Evolutionary conservation across 2,888 invertebrate species (phyloP).

Genomic region (Caprella mutica): DNA sequence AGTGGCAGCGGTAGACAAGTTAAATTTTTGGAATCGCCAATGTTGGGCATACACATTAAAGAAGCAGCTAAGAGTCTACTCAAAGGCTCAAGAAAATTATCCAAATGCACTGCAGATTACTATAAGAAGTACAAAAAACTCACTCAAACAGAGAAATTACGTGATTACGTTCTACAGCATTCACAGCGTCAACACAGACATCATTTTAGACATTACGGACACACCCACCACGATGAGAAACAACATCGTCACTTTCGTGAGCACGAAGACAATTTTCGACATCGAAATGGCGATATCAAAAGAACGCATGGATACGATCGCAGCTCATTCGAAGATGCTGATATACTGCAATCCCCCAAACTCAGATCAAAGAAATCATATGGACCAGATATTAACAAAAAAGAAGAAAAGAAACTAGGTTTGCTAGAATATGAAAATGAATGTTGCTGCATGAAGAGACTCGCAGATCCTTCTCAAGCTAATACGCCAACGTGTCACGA

Average conservation of each 20-base stretch:
- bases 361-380: too few relatives aligned
- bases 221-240: neutral
- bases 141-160: slow-evolving; percentile 1
- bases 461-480: neutral
- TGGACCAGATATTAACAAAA: too few relatives aligned
- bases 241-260: too few relatives aligned
- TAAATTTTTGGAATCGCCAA: slow-evolving; percentile 6
- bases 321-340: too few relatives aligned
- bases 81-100: slow-evolving; percentile 6
- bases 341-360: too few relatives aligned
- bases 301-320: too few relatives aligned
- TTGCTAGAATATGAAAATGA: too few relatives aligned
- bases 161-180: slow-evolving; percentile 1
- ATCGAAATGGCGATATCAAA: too few relatives aligned
- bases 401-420: too few relatives aligned
- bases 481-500: neutral
- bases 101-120: slow-evolving; percentile 4
- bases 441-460: neutral
- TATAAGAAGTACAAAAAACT: slow-evolving; percentile 2
- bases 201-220: neutral
- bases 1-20: neutral
- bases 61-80: slow-evolving; percentile 9
- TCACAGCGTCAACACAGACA: slow-evolving; percentile 1
- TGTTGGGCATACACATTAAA: slow-evolving; percentile 6
- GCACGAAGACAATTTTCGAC: too few relatives aligned